Base-by-base conservation (phyloP, 92 coral and sea anemone species). In the Siderastrea radians region DNA sequence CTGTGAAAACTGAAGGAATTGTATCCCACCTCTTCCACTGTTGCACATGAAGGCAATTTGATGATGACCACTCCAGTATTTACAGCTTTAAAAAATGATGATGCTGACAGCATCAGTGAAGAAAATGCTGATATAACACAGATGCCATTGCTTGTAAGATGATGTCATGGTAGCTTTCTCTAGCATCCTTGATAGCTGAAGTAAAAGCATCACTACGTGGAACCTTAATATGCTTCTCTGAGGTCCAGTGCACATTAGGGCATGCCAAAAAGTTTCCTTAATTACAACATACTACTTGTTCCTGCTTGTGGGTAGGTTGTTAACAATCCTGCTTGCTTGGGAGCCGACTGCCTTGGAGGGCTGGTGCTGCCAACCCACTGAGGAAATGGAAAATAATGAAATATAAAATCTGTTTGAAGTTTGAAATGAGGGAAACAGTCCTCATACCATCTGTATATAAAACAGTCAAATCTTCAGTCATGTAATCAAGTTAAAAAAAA, bases 341-440 rank as follows among this genome's bases (percentile, higher is more conserved):
- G 19, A 54, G 86, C 91, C 62, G 84, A 72, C 58, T 81, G 73
- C 49, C 82, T 83, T 7, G 88, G 50, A 7, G 93, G 96, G 19
- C 93, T 90, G 10, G 83, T 74, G 49, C 75, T 82, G 11, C 94
- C 96, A 80, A 83, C 68, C 96, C 96, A 90, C 96, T 93, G 65
- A 60, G 13, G 45, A 45, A 43, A 72, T 65, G 3, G 62, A 65
- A 62, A 17, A 79, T 9, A 60, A 3, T 9, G 3, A 53, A 49
- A 55, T 6, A 13, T 9, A 47, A 6, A 57, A 17, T 8, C 65
- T 0, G 38, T 26, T 26, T 26, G 38, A 26, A 26, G 38, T 26
- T 26, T 26, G 38, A 26, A 26, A 26, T 26, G 38, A 26, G 38
- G 38, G 38, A 26, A 26, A 26, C 38, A 26, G 38, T 26, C 38